Evolutionary conservation across 2,797 vertebrate genomes (phyloP), one percentile per base, ranked within the genome.

Genomic region (Nothura maculosa): DNA sequence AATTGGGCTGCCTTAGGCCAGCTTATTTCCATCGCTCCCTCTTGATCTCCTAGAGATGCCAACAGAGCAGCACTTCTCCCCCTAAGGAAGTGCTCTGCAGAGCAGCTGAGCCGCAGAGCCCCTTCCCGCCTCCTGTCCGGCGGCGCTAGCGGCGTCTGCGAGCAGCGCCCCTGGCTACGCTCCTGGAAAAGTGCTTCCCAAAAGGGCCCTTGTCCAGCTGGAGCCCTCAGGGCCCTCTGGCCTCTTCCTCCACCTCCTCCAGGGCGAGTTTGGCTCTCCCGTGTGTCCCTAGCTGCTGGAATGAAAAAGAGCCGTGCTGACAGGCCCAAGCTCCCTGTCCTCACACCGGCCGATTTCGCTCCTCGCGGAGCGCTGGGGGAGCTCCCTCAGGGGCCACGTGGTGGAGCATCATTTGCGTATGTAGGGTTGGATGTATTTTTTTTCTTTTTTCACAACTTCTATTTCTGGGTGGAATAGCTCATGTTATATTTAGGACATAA

Each of bases 381-480:
- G 60, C 34, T 92, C 85, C 70, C 32, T 1, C 24, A 94, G 91
- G 87, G 85, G 43, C 82, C 80, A 45, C 4, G 0, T 79, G 82
- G 85, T 87, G 47, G 83, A 91, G 73, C 77, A 81, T 96, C 42
- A 25, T 95, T 90, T 89, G 74, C 85, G 60, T 94, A 48, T 92
- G 92, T 76, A 84, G 74, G 52, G 79, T 88, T 17, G 25, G 85
- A 96, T 96, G 89, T 83, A 52, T 73, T 96, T 94, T 40, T 40
- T 40, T 94, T 91, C 50, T 96, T 95, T 95, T 85, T 89, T 89
- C 92, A 93, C 80, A 81, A n/a, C 55, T 95, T 95, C 94, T 96
- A 91, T 96, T 96, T 96, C 87, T 96, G 92, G 74, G 18, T 78
- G 36, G 95, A 73, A 73, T 67, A 88, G 81, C 43, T 91, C 28